These are phyloP conservation scores for Erebia epiphron DNA, from an alignment of 2,888 invertebrate species.

Conservation along the genomic window DNA sequence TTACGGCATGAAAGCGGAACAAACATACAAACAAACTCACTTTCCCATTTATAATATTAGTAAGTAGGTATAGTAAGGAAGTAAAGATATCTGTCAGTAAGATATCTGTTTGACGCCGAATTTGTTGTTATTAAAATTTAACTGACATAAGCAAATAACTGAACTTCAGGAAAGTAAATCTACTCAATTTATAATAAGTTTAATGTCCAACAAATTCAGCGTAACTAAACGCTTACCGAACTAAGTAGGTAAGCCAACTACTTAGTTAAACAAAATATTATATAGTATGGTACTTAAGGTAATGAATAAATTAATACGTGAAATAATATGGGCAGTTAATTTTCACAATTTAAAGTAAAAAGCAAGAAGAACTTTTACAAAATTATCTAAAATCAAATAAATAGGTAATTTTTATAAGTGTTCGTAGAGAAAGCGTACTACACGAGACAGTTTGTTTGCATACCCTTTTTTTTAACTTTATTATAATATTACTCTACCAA, in stretches of 20 bases:
- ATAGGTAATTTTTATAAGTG: constrained; percentile 16
- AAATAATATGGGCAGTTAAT: neutral
- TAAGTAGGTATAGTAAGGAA: no score
- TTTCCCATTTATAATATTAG: no score
- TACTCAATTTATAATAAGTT: neutral
- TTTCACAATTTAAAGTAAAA: neutral
- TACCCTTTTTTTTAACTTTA: no score
- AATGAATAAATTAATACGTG: neutral
- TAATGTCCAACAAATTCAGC: neutral
- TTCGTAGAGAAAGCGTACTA: constrained; percentile 45
- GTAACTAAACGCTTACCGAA: neutral
- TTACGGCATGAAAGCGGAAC: no score
- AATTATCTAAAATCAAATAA: no score
- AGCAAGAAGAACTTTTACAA: constrained; percentile 1
- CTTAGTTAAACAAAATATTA: neutral
- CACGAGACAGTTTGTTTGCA: constrained; percentile 74
- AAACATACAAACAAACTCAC: no score
- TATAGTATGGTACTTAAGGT: neutral
- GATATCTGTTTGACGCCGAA: neutral
- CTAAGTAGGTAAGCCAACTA: neutral
- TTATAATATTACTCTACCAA: constrained; percentile 4
- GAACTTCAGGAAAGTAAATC: neutral
- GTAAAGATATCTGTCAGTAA: neutral
- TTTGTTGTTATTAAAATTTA: neutral
- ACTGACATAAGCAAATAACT: neutral